Conservation (phyloP, 2,113 vertebrate genomes). For the Melanerpes aurifrons region DNA sequence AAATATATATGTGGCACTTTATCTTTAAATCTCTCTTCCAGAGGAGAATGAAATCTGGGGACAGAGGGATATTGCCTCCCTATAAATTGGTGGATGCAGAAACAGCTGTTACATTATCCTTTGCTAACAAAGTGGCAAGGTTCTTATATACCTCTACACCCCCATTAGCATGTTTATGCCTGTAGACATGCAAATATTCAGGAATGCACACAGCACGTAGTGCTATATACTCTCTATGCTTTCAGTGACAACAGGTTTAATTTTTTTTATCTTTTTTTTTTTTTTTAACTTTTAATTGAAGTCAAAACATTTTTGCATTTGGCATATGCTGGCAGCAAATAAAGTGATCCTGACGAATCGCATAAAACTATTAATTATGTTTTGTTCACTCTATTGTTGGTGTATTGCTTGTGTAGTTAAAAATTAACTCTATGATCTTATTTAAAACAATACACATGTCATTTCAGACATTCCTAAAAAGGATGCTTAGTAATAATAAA, state of each 20-base stretch:
- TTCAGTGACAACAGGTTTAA: neutral
- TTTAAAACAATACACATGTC: conserved; percentile 71
- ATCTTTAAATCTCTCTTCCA: neutral
- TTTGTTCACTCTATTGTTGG: conserved; percentile 60
- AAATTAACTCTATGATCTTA: conserved; percentile 70
- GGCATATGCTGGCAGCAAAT: conserved; percentile 46
- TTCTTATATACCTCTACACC: neutral
- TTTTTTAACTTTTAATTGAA: conserved; percentile 20
- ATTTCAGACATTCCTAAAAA: conserved; percentile 60
- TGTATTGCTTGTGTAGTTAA: conserved; percentile 55
- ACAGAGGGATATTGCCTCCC: neutral
- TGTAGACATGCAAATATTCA: neutral
- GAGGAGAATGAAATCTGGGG: neutral
- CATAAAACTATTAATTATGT: conserved; percentile 71
- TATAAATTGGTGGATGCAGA: neutral
- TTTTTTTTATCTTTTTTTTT: neutral
- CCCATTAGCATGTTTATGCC: too few species aligned
- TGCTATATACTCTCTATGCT: neutral
- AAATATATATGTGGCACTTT: neutral
- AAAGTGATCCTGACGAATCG: conserved; percentile 46
- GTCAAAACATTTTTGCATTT: conserved; percentile 61
- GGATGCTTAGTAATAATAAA: conserved; percentile 64
- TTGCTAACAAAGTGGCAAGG: neutral
- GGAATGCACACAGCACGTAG: neutral
- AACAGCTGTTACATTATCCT: neutral